phyloP scores from a whole-genome alignment of 2,113 vertebrate species.

The Brachypodius melanocephalos region DNA sequence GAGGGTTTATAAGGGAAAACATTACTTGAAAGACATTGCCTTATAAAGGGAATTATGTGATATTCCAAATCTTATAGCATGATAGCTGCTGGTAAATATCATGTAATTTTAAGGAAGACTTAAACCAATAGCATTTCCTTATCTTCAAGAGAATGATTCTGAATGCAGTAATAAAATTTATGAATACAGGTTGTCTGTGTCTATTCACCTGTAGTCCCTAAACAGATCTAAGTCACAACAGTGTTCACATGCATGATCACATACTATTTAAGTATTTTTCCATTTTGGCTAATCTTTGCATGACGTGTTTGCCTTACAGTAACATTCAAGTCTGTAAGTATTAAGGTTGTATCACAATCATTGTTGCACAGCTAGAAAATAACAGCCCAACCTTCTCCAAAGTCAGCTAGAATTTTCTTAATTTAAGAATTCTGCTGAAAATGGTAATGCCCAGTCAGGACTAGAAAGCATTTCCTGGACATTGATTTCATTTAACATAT shows the following conservation, averaged over 20 bases:
- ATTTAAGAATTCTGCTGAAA: neutral
- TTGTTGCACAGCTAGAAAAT: neutral
- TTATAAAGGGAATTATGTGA: neutral
- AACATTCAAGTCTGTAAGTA: neutral
- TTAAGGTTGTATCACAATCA: neutral
- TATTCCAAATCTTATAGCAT: neutral
- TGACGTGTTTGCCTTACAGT: neutral
- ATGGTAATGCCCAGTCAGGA: neutral
- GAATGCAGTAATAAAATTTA: neutral
- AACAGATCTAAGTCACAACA: neutral
- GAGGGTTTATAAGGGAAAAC: neutral
- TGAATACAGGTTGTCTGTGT: neutral
- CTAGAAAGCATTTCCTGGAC: neutral
- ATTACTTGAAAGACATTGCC: neutral
- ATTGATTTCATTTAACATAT: neutral
- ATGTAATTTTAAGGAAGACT: neutral
- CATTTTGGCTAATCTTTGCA: neutral
- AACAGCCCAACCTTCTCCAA: neutral
- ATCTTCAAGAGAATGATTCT: neutral
- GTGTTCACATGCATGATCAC: neutral
- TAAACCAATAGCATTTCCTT: neutral
- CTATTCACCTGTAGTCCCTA: neutral
- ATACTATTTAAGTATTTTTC: neutral
- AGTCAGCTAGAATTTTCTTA: neutral
- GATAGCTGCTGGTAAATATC: neutral